phyloP scores from a whole-genome alignment of 2,113 vertebrate genomes.

The Chitala chitala region DNA sequence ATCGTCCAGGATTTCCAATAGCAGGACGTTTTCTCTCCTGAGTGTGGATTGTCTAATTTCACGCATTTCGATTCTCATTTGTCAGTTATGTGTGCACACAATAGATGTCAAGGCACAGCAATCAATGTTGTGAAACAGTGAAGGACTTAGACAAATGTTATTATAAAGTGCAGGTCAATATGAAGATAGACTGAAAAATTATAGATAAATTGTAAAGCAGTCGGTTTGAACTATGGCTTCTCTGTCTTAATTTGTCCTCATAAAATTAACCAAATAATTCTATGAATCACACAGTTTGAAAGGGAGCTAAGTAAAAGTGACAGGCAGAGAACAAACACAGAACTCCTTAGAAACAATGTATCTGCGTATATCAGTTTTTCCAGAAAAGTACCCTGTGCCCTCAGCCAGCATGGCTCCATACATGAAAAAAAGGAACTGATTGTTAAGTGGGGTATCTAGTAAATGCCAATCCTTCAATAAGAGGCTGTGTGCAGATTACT shows the following conservation, averaged over 20 bases:
- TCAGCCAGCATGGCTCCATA: not conserved
- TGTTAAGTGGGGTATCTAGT: not conserved
- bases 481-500: not conserved
- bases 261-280: not conserved
- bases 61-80: slow-evolving; percentile 6
- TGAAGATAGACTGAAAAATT: not conserved
- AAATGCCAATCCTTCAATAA: not conserved
- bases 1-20: not conserved
- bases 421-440: not conserved
- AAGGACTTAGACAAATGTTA: not conserved
- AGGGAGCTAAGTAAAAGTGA: not conserved
- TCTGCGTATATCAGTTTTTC: not conserved
- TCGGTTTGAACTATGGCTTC: not conserved
- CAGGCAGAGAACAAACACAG: not conserved
- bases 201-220: not conserved
- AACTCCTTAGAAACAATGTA: not conserved
- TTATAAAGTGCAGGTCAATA: not conserved
- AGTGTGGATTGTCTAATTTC: not conserved
- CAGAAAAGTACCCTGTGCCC: not conserved
- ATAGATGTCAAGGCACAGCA: not conserved
- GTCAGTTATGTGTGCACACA: not conserved
- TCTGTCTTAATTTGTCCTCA: not conserved
- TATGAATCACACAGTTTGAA: not conserved
- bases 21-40: not conserved
- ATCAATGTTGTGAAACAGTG: not conserved